Conservation (phyloP, 2,797 vertebrate species). For the Xiphophorus birchmanni region DNA sequence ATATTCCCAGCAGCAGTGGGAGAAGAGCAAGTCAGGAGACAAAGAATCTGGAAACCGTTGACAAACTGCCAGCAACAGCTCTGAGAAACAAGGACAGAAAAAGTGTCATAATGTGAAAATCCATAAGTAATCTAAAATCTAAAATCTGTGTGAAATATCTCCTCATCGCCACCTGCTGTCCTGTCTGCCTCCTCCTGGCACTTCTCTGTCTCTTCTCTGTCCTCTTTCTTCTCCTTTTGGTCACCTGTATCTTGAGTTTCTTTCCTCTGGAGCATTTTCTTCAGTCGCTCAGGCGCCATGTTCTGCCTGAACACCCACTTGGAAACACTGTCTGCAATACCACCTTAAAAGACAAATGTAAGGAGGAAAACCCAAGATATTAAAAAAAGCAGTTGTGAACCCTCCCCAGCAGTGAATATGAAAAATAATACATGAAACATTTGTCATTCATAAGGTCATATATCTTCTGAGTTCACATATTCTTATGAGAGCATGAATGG, state of each 20-base stretch:
- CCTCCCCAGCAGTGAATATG: not conserved
- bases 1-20: constrained; percentile 97
- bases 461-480: not conserved
- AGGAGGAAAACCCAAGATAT: not conserved
- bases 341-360: constrained; percentile 76
- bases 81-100: constrained; percentile 69
- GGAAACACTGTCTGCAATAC: constrained; percentile 91
- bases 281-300: constrained; percentile 83
- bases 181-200: constrained; percentile 63
- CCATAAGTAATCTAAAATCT: not conserved
- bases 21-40: constrained; percentile 88
- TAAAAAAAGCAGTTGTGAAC: not conserved
- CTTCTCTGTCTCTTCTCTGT: constrained; percentile 38
- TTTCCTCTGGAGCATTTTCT: constrained; percentile 75
- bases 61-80: constrained; percentile 85
- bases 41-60: constrained; percentile 93
- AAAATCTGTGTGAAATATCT: not conserved
- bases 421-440: not conserved
- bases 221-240: constrained; percentile 32
- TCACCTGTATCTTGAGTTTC: constrained; percentile 63
- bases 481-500: not conserved
- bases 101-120: not conserved
- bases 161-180: constrained; percentile 28
- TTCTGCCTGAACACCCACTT: constrained; percentile 95
- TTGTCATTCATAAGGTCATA: not conserved